Evolutionary conservation across 2,888 invertebrate genomes (phyloP).

Genomic region (Octonoba sinensis): DNA sequence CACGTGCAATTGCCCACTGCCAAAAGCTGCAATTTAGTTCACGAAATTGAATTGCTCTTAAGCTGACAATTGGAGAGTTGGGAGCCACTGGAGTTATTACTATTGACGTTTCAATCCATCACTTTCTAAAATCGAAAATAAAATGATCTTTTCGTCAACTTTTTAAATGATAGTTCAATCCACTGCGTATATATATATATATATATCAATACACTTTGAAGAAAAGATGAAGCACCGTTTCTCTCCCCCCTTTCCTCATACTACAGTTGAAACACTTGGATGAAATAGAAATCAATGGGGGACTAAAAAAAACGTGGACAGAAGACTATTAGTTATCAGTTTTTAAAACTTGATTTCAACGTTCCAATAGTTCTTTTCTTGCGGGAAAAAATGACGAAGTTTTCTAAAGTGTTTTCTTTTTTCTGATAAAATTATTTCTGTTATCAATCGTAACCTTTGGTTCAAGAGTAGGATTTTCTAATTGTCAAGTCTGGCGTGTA

Average conservation of each 20-base stretch:
- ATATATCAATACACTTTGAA: slow-evolving; percentile 30
- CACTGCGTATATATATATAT: background rate
- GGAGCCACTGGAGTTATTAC: slow-evolving; percentile 52
- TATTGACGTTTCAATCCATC: slow-evolving; percentile 62
- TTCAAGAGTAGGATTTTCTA: background rate
- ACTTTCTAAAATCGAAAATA: slow-evolving; percentile 60
- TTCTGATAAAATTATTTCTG: slow-evolving; percentile 2
- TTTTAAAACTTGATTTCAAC: slow-evolving; percentile 59
- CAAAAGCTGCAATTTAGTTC: too few species aligned
- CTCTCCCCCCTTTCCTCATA: background rate
- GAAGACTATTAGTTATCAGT: slow-evolving; percentile 62
- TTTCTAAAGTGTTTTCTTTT: slow-evolving; percentile 5
- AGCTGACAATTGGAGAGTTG: slow-evolving; percentile 15
- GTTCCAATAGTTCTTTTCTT: slow-evolving; percentile 40
- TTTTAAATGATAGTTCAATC: slow-evolving; percentile 63
- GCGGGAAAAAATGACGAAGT: slow-evolving; percentile 21
- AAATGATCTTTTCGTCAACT: slow-evolving; percentile 63
- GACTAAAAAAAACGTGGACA: slow-evolving; percentile 22
- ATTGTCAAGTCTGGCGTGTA: background rate
- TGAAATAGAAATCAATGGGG: slow-evolving; percentile 32
- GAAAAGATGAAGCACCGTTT: slow-evolving; percentile 29
- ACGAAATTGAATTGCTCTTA: too few species aligned
- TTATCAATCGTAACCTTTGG: slow-evolving; percentile 1
- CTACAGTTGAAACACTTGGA: background rate
- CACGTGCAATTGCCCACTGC: too few species aligned